phyloP scores from a whole-genome alignment of 2,113 vertebrate species.

The Pomatorhinus ruficollis region DNA sequence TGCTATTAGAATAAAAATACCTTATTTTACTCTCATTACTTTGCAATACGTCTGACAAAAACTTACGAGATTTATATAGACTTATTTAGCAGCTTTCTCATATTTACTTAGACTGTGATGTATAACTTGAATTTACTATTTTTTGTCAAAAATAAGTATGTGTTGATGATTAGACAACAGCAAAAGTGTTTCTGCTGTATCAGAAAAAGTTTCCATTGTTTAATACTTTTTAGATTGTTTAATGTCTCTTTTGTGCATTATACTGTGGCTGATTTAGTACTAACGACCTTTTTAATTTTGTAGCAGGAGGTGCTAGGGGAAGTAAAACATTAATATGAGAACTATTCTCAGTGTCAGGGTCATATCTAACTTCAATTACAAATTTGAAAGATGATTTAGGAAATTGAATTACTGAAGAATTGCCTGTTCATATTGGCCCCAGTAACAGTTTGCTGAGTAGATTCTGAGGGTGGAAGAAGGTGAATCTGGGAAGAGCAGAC shows the following conservation, averaged over 20 bases:
- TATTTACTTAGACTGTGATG: background rate
- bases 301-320: background rate
- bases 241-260: background rate
- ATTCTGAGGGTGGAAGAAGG: background rate
- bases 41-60: constrained; percentile 41
- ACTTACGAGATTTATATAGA: constrained; percentile 11
- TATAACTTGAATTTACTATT: constrained; percentile 6
- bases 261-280: background rate
- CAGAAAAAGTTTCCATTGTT: background rate
- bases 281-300: background rate
- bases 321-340: background rate
- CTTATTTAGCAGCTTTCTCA: constrained; percentile 33
- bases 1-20: background rate
- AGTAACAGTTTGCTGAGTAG: background rate
- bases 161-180: background rate
- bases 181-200: constrained; percentile 13
- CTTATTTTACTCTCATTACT: constrained; percentile 19
- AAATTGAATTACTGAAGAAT: background rate
- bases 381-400: background rate
- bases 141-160: constrained; percentile 15
- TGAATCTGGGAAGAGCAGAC: background rate
- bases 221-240: background rate
- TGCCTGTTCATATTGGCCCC: background rate
- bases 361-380: background rate
- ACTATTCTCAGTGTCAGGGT: background rate